Base-by-base conservation (phyloP, 1,140 invertebrate genomes). In the Harpegnathos saltator region DNA sequence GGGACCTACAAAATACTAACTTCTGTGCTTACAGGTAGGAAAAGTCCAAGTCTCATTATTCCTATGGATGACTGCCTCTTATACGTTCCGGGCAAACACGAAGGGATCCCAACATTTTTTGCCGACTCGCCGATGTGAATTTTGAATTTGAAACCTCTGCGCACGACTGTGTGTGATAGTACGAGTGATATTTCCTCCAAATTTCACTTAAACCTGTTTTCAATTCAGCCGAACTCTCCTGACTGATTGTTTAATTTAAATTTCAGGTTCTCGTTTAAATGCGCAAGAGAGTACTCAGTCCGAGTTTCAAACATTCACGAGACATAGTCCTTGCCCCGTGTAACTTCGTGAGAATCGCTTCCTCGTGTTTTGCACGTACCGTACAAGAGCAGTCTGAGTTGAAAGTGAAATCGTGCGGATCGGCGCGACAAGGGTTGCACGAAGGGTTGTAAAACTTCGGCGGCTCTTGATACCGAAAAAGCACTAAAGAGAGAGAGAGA, bases 11-110 rank as follows among this genome's bases (percentile, higher is more conserved):
- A 94, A n/a, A 94, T 94, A 94, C 94, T 94, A 94, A 94, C 93
- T 94, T 94, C 94, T 94, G 94, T 94, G 94, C 94, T 94, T 94
- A 90, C 93, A 94, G 94, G 94, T 94, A 94, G 94, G 94, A 93
- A 93, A 94, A 94, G 91, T 94, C 93, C 90, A 89, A 94, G 91
- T 94, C n/a, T n/a, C 93, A 94, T 94, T 94, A 94, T 94, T 94
- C 90, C 92, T 92, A 78, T 77, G 84, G 75, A 85, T 68, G 69
- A 74, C 66, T 66, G 22, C 44, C 50, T 71, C 59, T 65, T 88
- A 33, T 80, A 89, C 86, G 86, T 17, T 88, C 72, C 69, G 56
- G 24, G 83, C 83, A 72, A 83, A 26, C 3, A 11, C 1, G 0
- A 1, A 2, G 9, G 56, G n/a, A 11, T 38, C 38, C n/a, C 1